These are phyloP conservation scores for Dipodomys stephensi DNA, from an alignment of 2,113 vertebrate species.

Conservation along the genomic window DNA sequence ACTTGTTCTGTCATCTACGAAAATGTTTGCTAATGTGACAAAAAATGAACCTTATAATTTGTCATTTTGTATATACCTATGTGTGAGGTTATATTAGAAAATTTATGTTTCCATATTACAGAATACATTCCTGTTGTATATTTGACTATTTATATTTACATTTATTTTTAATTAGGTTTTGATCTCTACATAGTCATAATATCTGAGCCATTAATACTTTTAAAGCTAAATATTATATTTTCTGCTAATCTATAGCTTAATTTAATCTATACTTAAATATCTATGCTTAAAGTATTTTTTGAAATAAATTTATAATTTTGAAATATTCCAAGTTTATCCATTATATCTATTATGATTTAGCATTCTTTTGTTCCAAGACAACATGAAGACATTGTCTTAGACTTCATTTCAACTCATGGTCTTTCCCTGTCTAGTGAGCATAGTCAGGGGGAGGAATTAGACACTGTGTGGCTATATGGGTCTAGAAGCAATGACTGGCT, in stretches of 20 bases:
- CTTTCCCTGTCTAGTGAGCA: background rate
- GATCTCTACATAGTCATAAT: background rate
- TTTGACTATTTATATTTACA: background rate
- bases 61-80: background rate
- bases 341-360: background rate
- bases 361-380: too few species aligned
- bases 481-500: background rate
- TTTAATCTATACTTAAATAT: too few species aligned
- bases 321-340: background rate
- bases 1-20: background rate
- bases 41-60: constrained; percentile 19
- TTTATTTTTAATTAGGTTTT: background rate
- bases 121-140: background rate
- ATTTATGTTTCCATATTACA: background rate
- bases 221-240: background rate
- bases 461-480: background rate
- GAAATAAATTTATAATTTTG: background rate
- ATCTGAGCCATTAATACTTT: constrained; percentile 4
- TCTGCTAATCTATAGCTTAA: too few species aligned
- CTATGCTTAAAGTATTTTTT: background rate
- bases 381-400: background rate
- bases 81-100: background rate
- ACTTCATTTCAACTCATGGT: background rate
- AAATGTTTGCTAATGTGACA: background rate
- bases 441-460: background rate